Evolutionary conservation across 1,140 invertebrate genomes (phyloP), one percentile per base, ranked within the genome.

Genomic region (Sitophilus oryzae): DNA sequence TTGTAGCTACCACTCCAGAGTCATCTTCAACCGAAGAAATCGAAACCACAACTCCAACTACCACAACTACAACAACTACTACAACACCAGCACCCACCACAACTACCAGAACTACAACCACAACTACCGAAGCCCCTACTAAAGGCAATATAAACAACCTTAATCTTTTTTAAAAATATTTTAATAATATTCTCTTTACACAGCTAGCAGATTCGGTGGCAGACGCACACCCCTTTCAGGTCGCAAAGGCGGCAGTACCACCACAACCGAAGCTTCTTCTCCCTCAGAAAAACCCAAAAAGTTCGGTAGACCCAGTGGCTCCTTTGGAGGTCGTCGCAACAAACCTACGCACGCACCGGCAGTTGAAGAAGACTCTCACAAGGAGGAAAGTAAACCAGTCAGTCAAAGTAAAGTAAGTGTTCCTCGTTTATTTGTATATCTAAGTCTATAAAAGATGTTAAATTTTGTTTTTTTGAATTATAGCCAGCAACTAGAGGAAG

Each of bases 31-130:
- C 48, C 22, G 48, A 59, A 43, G 53, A 59, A 16, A 63, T 73
- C n/a, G 72, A 71, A 34, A 78, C 76, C 0, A 74, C 77, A 3
- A 76, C 78, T 2, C 67, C 75, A 0, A 74, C 76, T 0, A 84
- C 80, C 0, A 79, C 81, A 1, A 76, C 76, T 2, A 76, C 76
- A 0, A 77, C 76, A 2, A 76, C 77, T 0, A 76, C 74, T 0
- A 76, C 76, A 3, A 75, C 74, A 1, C 74, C 77, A 18, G 60
- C 76, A 1, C 73, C 68, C 3, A 72, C 73, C 0, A 78, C 78
- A 2, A 75, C 74, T 0, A 73, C 75, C 0, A 81, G 77, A 0
- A 80, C 79, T 44, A 63, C 72, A 60, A 59, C 63, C 19, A 59
- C 41, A 67, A 56, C 77, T 2, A 73, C 75, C 2, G 65, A 71